Evolutionary conservation across 92 coral and sea anemone species (phyloP), one percentile per base, ranked within the genome.

Genomic region (Metridium senile): DNA sequence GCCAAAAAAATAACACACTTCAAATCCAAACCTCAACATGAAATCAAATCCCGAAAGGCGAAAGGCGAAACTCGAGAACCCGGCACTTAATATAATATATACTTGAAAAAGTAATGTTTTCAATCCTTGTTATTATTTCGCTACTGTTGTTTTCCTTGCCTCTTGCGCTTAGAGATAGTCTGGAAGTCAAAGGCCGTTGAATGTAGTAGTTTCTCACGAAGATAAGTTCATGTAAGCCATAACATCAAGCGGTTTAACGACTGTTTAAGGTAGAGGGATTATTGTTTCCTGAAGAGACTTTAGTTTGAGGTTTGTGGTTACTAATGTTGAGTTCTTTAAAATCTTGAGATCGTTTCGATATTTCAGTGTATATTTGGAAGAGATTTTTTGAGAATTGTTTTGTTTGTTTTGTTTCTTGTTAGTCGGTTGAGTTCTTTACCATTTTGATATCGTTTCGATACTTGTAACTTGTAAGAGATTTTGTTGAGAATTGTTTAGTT

Each of bases 181-280:
- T 9, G 9, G 59, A 6, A 54, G 59, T 54, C 59, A 54, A 20
- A 54, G 59, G 59, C 59, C 59, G 25, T 54, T 10, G 21, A 20
- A 54, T 13, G 59, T 13, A 39, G 49, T 39, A 54, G 4, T 54
- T 54, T 54, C 59, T 54, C 59, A 54, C 59, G 59, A 54, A 54
- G 59, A 6, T 54, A 3, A 54, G 59, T 19, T 9, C 17, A 21
- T 54, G 49, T 54, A 13, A 21, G 20, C 51, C 16, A 45, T 16
- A 45, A 16, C 51, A 7, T 54, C 25, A 54, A 54, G 16, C 59
- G 59, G 16, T 21, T 16, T 13, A 54, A 45, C 51, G 51, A 16
- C 7, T 7, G 7, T 45, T 7, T 45, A 20, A 54, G 25, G 9
- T 21, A 6, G 21, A 54, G 59, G 25, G 59, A 54, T 54, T 54